Percentiles rank a stretch among this genome's conserved stretches.
phyloP scores from a whole-genome alignment of 2,113 vertebrate genomes.

The Corythornis madagascariensis region DNA sequence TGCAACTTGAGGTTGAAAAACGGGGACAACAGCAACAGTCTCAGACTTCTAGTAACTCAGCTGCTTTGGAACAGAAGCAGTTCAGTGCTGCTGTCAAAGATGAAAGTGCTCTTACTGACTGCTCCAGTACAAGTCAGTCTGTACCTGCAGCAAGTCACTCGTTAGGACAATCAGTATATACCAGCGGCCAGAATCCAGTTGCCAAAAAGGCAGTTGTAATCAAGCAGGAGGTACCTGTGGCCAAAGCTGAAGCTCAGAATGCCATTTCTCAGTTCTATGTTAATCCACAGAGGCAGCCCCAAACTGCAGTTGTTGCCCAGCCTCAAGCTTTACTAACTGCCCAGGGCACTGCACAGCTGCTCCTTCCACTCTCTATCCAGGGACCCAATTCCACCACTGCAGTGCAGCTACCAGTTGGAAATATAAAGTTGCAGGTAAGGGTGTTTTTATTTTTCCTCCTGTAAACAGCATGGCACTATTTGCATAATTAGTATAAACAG shows the following conservation, averaged over 20 bases:
- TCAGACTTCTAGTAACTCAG: slow-evolving; percentile 7
- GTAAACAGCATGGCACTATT: neutral
- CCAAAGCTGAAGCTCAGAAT: slow-evolving; percentile 71
- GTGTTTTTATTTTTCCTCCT: neutral
- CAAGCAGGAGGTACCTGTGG: slow-evolving; percentile 80
- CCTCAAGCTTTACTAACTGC: slow-evolving; percentile 85
- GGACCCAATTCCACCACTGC: slow-evolving; percentile 74
- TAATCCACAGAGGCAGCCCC: slow-evolving; percentile 82
- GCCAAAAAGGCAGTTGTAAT: slow-evolving; percentile 79
- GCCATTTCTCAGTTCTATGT: slow-evolving; percentile 84
- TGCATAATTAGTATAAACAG: neutral
- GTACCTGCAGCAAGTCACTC: slow-evolving; percentile 36
- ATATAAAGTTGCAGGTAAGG: slow-evolving; percentile 83
- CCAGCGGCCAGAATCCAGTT: slow-evolving; percentile 65
- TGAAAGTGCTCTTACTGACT: slow-evolving; percentile 69
- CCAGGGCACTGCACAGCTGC: slow-evolving; percentile 80
- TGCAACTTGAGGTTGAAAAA: slow-evolving; percentile 96
- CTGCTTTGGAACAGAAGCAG: slow-evolving; percentile 55
- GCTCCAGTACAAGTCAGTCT: slow-evolving; percentile 69
- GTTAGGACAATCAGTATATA: slow-evolving; percentile 50
- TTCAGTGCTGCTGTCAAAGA: slow-evolving; percentile 67
- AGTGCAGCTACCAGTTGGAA: slow-evolving; percentile 81
- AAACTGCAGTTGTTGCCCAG: slow-evolving; percentile 75
- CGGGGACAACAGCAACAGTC: slow-evolving; percentile 77
- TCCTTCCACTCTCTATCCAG: slow-evolving; percentile 86